A percentile compares a stretch with the other conserved stretches of the same genome.
Evolutionary conservation across 2,113 vertebrate genomes (phyloP).

Genomic region (Nestor notabilis): DNA sequence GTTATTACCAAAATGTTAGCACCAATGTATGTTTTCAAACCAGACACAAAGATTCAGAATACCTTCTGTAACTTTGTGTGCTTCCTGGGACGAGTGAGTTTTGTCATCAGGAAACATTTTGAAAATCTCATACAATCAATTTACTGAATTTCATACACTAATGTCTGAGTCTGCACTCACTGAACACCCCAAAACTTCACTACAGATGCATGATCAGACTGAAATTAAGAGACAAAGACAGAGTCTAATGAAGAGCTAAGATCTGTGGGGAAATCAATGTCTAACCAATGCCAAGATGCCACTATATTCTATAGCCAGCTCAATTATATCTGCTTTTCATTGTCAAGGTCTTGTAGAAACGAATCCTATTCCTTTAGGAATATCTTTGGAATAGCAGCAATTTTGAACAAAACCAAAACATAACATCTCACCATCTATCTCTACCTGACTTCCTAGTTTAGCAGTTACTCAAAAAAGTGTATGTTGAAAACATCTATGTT

Average conservation of each 20-base stretch:
- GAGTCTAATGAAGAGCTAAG: not conserved
- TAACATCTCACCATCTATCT: not conserved
- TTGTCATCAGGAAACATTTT: not conserved
- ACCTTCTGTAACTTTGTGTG: not conserved
- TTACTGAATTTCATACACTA: not conserved
- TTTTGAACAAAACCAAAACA: not conserved
- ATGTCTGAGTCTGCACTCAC: not conserved
- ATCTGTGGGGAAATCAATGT: not conserved
- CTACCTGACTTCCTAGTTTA: not conserved
- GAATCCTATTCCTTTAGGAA: not conserved
- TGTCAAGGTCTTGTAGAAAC: not conserved
- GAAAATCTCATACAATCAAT: not conserved
- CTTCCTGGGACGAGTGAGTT: not conserved
- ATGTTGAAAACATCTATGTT: not conserved
- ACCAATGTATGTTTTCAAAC: fast-evolving
- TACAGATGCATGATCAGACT: not conserved
- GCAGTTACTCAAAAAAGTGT: not conserved
- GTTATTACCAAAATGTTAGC: not conserved
- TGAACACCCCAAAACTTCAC: not conserved
- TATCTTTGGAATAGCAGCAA: not conserved
- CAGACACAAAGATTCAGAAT: not conserved
- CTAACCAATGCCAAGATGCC: not conserved
- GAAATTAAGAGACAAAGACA: not conserved
- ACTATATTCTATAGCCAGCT: not conserved
- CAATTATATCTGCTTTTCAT: not conserved